These are phyloP conservation scores for Chunga burmeisteri DNA, from an alignment of 2,113 vertebrate species.

Conservation along the genomic window DNA sequence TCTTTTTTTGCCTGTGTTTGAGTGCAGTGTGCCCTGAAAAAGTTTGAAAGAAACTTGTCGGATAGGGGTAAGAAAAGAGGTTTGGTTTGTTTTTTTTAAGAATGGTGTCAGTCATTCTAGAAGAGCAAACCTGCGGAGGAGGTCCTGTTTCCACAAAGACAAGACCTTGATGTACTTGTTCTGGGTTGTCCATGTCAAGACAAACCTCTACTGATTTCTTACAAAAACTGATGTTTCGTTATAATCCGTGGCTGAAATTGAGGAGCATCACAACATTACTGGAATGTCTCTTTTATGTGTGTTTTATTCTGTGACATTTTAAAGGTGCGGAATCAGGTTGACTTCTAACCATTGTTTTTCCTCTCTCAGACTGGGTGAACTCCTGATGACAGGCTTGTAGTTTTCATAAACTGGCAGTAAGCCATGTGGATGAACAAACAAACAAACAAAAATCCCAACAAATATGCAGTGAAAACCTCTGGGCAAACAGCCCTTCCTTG, in stretches of 20 bases:
- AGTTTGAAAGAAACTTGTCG: background rate
- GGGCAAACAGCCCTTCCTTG: conserved; percentile 63
- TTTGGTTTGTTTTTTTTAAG: background rate
- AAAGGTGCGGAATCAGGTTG: background rate
- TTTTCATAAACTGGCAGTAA: conserved; percentile 35
- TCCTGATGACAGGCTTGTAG: conserved; percentile 43
- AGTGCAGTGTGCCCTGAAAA: background rate
- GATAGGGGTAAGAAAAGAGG: background rate
- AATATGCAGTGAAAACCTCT: conserved; percentile 55
- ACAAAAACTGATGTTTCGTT: background rate
- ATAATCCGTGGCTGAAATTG: background rate
- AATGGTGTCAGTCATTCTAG: background rate
- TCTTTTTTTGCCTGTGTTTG: background rate
- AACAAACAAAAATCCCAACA: conserved; percentile 59
- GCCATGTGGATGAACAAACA: conserved; percentile 42
- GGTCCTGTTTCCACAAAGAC: background rate
- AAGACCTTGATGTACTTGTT: background rate
- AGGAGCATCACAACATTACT: background rate
- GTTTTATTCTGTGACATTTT: background rate
- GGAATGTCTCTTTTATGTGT: background rate
- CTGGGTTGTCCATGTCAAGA: background rate
- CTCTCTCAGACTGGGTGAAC: conserved; percentile 2
- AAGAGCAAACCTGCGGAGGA: background rate
- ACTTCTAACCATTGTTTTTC: conserved; percentile 14
- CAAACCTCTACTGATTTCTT: background rate